Base-by-base conservation (phyloP, 2,113 vertebrate genomes). In the Equus przewalskii region DNA sequence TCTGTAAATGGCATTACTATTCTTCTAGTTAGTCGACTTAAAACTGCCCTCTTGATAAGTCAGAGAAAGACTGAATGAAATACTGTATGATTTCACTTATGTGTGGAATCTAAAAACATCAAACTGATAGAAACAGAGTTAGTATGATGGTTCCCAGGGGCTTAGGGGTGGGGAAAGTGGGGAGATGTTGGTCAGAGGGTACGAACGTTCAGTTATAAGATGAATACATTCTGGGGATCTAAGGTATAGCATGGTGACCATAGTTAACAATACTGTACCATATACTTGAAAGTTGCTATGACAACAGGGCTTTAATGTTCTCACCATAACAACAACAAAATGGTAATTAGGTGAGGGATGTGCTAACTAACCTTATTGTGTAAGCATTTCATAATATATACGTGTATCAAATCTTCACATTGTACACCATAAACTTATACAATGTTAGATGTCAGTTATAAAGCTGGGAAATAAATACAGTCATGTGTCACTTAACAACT, bases 11-110 rank as follows among this genome's bases (percentile, higher is more conserved):
- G 41, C 49, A 79, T 49, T 65, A 33, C 58, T 49, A 22, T 87
- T 93, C 69, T 94, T 93, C 58, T 62, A 85, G 56, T 58, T 91
- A 54, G 51, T 88, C 21, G 2, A 15, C 75, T 89, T 94, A 76
- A 96, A 90, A 89, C 70, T 93, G 18, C 41, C 49, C 41, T 92
- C 78, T 65, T 16, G 46, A 19, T 84, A 85, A 54, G 26, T 91
- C 64, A 79, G 44, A 51, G 69, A 84, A 75, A 76, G 78, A 36
- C 46, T 93, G 69, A 87, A 67, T 58, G 33, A 87, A 92, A 67
- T 75, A 75, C 30, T 75, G 1, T 88, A 56, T 65, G 51, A 58
- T 70, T 87, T 96, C 76, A 92, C n/a, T 73, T 56, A 28, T 58
- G 49, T 36, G 41, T 82, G 76, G 41, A 92, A 62, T 54, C 22